A percentile compares a stretch with the other conserved stretches of the same genome.
phyloP scores from a whole-genome alignment of 2,797 vertebrate species.

The Harpagifer antarcticus region DNA sequence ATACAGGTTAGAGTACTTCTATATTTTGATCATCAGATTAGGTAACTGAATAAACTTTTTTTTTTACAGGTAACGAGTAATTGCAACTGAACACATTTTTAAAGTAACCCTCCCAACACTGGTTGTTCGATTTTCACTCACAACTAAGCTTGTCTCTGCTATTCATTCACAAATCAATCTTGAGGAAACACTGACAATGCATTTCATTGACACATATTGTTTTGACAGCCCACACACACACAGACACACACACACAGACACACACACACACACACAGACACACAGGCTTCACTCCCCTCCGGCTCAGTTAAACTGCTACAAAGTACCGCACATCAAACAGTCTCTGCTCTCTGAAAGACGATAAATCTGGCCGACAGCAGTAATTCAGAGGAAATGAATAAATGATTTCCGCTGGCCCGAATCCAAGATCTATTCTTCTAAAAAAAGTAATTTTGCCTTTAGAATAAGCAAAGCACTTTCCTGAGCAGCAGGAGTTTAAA shows the following conservation, averaged over 20 bases:
- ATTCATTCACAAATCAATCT: conserved; percentile 15
- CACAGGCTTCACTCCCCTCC: neutral
- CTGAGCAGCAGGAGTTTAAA: neutral
- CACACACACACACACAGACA: neutral
- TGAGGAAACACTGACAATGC: neutral
- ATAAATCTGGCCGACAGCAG: conserved; percentile 40
- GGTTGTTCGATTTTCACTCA: neutral
- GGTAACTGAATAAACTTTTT: too few relatives aligned
- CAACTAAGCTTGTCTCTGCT: neutral
- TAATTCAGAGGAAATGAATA: conserved; percentile 47
- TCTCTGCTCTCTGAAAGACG: conserved; percentile 34
- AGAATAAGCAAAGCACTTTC: conserved; percentile 18
- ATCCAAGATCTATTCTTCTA: conserved; percentile 27
- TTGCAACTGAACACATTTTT: too few relatives aligned
- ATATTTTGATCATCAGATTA: too few relatives aligned
- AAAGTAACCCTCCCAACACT: too few relatives aligned
- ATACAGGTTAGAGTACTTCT: too few relatives aligned
- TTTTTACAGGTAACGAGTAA: too few relatives aligned
- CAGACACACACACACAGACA: neutral
- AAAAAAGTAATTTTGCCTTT: neutral
- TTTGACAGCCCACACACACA: neutral
- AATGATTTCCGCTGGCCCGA: conserved; percentile 30
- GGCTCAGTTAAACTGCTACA: conserved; percentile 40
- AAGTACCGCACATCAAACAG: conserved; percentile 43
- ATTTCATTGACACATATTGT: conserved; percentile 14